A percentile compares a stretch with the other conserved stretches of the same genome.
phyloP scores from a whole-genome alignment of 2,797 vertebrate species.

The Enteromius mattozi region DNA sequence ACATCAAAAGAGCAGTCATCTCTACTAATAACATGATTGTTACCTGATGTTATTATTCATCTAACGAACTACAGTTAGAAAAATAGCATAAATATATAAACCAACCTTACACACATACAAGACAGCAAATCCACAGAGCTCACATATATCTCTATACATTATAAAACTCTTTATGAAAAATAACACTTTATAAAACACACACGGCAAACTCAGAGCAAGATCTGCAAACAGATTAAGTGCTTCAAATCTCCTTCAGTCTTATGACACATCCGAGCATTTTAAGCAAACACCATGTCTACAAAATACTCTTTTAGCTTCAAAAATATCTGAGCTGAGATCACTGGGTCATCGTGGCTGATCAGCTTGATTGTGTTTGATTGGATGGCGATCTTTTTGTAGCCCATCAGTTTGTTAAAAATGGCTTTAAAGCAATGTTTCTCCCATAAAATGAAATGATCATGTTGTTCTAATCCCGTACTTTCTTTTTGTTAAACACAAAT shows the following conservation, averaged over 20 bases:
- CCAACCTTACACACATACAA: constrained; percentile 45
- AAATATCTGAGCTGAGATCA: not conserved
- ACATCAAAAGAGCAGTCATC: constrained; percentile 35
- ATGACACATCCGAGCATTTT: constrained; percentile 4
- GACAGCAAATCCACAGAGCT: constrained; percentile 14
- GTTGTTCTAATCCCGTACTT: not conserved
- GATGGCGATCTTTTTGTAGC: not conserved
- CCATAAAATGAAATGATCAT: not conserved
- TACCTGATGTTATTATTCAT: constrained; percentile 39
- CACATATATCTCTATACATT: constrained; percentile 48
- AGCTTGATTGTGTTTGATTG: not conserved
- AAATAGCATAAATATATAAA: constrained; percentile 66
- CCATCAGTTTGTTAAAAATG: not conserved
- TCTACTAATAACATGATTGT: constrained; percentile 46
- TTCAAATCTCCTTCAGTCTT: constrained; percentile 24
- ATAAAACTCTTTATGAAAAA: constrained; percentile 61
- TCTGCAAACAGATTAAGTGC: constrained; percentile 50
- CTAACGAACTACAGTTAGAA: constrained; percentile 59
- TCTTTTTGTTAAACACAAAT: not conserved
- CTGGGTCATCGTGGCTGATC: not conserved
- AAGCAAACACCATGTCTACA: not conserved
- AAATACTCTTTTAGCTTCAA: constrained; percentile 1
- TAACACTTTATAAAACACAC: constrained; percentile 55
- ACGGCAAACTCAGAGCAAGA: constrained; percentile 37
- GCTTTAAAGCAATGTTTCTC: constrained; percentile 1